phyloP scores from a whole-genome alignment of 2,113 vertebrate species.

The Egretta garzetta region DNA sequence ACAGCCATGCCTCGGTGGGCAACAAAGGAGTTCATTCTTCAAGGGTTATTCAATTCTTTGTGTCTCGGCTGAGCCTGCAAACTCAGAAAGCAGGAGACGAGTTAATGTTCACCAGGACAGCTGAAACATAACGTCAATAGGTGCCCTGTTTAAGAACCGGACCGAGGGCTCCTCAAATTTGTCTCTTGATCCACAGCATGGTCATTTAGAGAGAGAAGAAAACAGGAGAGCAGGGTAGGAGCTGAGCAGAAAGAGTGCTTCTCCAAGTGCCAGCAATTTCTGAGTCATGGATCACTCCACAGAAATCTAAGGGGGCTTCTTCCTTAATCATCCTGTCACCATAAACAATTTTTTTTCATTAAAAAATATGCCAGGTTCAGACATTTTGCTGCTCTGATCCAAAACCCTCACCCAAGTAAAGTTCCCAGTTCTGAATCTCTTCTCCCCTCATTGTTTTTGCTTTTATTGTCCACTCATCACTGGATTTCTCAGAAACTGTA shows the following conservation, averaged over 20 bases:
- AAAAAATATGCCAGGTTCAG: background rate
- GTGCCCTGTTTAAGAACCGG: background rate
- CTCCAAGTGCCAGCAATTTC: background rate
- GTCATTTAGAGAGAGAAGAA: background rate
- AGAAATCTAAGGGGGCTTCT: background rate
- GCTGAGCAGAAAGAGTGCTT: background rate
- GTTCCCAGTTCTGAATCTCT: background rate
- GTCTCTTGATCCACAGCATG: background rate
- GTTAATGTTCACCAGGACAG: constrained; percentile 27
- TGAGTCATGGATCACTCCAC: background rate
- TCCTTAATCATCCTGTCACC: background rate
- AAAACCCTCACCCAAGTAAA: background rate
- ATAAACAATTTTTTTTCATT: background rate
- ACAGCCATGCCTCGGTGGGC: constrained; percentile 55
- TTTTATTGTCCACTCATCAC: background rate
- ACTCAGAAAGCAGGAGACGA: background rate
- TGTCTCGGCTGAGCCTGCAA: constrained; percentile 1
- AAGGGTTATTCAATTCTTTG: constrained; percentile 26
- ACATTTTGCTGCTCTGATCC: background rate
- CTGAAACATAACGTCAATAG: accelerated
- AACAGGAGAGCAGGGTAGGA: background rate
- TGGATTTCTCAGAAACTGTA: background rate
- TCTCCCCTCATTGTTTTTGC: background rate
- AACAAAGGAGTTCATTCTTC: constrained; percentile 50
- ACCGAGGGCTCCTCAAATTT: background rate